Conservation (phyloP, 1,140 invertebrate genomes). For the Drosophila simulans region DNA sequence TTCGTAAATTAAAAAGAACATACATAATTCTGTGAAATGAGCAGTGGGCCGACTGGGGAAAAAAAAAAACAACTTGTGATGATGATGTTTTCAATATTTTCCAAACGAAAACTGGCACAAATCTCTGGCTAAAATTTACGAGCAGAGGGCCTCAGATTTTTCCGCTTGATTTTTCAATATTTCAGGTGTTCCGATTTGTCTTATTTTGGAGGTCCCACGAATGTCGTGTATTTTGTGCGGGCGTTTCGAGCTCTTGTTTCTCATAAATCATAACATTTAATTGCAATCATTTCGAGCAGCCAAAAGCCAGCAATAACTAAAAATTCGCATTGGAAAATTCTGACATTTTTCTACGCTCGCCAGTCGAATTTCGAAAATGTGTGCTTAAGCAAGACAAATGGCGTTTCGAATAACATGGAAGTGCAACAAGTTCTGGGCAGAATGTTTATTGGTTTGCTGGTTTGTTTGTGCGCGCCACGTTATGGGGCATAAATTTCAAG, state of each 20-base stretch:
- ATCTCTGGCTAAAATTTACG: conserved; percentile 54
- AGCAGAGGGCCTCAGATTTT: conserved; percentile 48
- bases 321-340: conserved; percentile 48
- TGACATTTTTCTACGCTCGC: conserved; percentile 37
- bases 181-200: conserved; percentile 66
- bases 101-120: conserved; percentile 64
- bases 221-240: conserved; percentile 40
- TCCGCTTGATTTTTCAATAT: conserved; percentile 52
- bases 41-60: conserved; percentile 8
- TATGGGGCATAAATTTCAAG: conserved; percentile 63
- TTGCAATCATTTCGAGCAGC: conserved; percentile 69
- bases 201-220: conserved; percentile 36
- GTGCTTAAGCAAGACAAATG: conserved; percentile 64
- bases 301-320: conserved; percentile 21
- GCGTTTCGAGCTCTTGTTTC: conserved; percentile 43
- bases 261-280: conserved; percentile 75
- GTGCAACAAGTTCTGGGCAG: conserved; percentile 68
- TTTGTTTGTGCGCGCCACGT: conserved; percentile 30
- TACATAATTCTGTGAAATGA: conserved; percentile 52
- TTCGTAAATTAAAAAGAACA: conserved; percentile 68
- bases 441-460: conserved; percentile 54
- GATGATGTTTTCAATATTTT: conserved; percentile 55
- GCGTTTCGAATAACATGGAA: conserved; percentile 65
- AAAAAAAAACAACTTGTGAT: conserved; percentile 55
- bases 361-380: conserved; percentile 37